Conservation (phyloP, 2,797 vertebrate species). For the Hoplostethus mediterraneus region DNA sequence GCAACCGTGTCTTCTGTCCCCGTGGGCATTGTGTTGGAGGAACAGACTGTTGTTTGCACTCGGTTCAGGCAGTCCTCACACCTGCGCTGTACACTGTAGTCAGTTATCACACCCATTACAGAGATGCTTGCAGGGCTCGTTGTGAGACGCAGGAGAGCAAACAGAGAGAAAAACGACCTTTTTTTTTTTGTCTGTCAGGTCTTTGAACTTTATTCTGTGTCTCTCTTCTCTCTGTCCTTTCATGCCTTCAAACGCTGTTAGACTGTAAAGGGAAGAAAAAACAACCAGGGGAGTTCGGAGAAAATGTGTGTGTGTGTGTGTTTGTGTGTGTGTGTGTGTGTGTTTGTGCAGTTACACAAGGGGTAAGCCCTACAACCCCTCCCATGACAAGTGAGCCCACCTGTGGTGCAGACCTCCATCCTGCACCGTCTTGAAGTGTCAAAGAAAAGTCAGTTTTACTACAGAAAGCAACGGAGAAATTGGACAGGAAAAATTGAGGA, state of each 20-base stretch:
- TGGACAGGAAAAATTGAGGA: too few species aligned
- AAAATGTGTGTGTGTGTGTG: too few species aligned
- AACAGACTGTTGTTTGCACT: conserved; percentile 71
- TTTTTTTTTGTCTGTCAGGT: conserved; percentile 28
- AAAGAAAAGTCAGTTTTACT: too few species aligned
- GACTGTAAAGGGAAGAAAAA: background rate
- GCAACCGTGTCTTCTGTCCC: conserved; percentile 29
- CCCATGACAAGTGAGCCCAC: background rate
- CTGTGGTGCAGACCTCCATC: background rate
- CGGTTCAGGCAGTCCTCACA: conserved; percentile 69
- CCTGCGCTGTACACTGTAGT: conserved; percentile 51
- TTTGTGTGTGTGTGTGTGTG: background rate
- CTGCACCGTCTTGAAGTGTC: background rate
- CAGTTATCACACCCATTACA: conserved; percentile 57
- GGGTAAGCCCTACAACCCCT: background rate
- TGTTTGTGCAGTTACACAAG: background rate
- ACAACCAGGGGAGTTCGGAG: background rate
- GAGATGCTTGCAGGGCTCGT: conserved; percentile 30
- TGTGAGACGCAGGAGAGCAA: conserved; percentile 39
- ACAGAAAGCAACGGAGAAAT: too few species aligned
- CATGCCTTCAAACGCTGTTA: background rate
- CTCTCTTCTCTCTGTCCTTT: conserved; percentile 19
- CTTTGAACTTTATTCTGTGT: conserved; percentile 21
- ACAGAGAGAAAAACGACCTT: background rate
- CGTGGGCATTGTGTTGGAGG: conserved; percentile 50